Evolutionary conservation across 2,888 invertebrate genomes (phyloP).

Genomic region (Geophilus truncorum): DNA sequence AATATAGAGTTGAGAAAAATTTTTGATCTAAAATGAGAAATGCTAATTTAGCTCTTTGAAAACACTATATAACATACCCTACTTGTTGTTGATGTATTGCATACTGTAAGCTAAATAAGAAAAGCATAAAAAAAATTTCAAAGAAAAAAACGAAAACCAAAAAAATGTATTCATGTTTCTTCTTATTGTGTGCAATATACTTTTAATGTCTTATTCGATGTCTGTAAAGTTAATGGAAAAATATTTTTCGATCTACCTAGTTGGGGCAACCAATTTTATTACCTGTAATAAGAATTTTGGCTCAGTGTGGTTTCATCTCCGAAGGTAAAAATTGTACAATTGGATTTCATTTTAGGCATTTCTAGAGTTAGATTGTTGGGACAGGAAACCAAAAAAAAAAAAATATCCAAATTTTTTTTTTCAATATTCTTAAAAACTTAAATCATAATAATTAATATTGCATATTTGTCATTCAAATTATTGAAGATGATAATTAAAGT

Average conservation of each 20-base stretch:
- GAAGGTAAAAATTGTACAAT: not conserved
- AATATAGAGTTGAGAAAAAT: not conserved
- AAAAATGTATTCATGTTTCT: not conserved
- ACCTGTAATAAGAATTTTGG: not conserved
- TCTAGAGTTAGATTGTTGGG: not conserved
- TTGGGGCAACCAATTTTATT: not conserved
- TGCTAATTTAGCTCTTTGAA: not conserved
- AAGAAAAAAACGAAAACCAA: not conserved
- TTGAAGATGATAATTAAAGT: no score
- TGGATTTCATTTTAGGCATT: not conserved
- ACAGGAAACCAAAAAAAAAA: not conserved
- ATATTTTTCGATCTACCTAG: not conserved
- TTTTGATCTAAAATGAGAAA: not conserved
- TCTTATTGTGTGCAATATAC: not conserved
- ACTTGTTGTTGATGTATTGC: not conserved
- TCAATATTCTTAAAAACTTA: not conserved
- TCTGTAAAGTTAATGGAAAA: not conserved
- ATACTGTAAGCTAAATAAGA: not conserved
- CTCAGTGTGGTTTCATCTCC: not conserved
- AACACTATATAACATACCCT: not conserved
- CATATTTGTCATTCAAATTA: not conserved
- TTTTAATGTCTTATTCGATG: not conserved
- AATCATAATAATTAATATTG: not conserved
- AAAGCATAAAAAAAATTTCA: no score
- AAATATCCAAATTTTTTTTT: not conserved